Percentiles rank a stretch among this genome's conserved stretches.
These are phyloP conservation scores for Scolopax mira DNA, from an alignment of 2,113 vertebrate species.

Conservation along the genomic window DNA sequence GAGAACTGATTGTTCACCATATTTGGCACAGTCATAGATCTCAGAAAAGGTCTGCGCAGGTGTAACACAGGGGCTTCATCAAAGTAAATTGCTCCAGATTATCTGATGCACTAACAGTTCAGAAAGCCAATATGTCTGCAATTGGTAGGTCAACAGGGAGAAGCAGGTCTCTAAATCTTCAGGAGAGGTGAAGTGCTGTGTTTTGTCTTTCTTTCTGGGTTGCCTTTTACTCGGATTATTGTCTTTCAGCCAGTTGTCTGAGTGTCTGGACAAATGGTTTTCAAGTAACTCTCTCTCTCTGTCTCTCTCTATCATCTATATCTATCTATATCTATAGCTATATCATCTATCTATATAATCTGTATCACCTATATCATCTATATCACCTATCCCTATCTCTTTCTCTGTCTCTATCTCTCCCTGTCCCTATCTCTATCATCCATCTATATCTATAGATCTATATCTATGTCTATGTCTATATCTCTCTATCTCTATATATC, in stretches of 20 bases:
- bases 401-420: background rate
- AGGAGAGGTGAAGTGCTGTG: background rate
- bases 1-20: background rate
- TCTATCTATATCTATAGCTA: background rate
- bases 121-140: background rate
- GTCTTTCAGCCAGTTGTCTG: fast-evolving
- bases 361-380: too few species aligned
- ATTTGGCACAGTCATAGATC: background rate
- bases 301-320: background rate
- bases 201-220: background rate
- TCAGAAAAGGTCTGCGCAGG: background rate
- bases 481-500: background rate
- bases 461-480: too few species aligned
- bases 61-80: background rate
- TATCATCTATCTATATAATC: too few species aligned
- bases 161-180: background rate
- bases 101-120: background rate
- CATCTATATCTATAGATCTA: background rate
- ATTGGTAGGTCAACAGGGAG: background rate
- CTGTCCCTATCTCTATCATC: background rate
- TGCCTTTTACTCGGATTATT: background rate
- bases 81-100: background rate
- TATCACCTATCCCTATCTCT: background rate
- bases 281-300: background rate
- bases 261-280: background rate